Evolutionary conservation across 2,797 vertebrate species (phyloP), one percentile per base, ranked within the genome.

Genomic region (Syngnathus acus): DNA sequence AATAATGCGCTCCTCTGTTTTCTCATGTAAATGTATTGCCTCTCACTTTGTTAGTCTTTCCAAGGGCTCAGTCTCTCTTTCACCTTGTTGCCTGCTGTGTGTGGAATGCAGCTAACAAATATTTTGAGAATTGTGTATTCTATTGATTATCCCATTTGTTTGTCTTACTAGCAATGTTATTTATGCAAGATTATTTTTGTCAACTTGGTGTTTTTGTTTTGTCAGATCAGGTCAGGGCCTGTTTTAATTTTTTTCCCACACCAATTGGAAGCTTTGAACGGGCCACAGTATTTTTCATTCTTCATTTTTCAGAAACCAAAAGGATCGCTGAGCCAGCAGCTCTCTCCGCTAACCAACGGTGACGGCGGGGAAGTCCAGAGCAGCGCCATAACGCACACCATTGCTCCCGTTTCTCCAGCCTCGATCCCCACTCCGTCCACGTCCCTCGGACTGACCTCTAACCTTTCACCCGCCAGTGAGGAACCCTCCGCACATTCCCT

Each of bases 271-370:
- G 21, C 23, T 54, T 9, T 8, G 7, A 21, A 51, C 19, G n/a
- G 7, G 21, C 19, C 17, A 51, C 6, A 53, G 59, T 10, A 17
- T 61, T 40, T 47, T 47, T 47, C 32, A 16, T 48, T 71, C 50
- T 21, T 58, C 26, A 32, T 7, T 72, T 68, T 48, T 4, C 81
- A 97, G 96, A 94, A 93, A 86, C 86, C 95, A 82, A 95, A 95
- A 89, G 92, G 93, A 82, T 93, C 93, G 53, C 88, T 96, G 84
- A 95, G 91, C 82, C 97, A 95, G 85, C 95, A 94, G 84, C 87
- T 89, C 84, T 92, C 94, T 94, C 95, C 95, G 91, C 92, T 98
- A 92, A 94, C 94, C 80, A 98, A 95, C 62, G 95, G 95, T 73
- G 94, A 95, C 67, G 89, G 89, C 71, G 87, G 81, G 66, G 94